These are phyloP conservation scores for Euthynnus affinis DNA, from an alignment of 2,797 vertebrate species.

Conservation along the genomic window DNA sequence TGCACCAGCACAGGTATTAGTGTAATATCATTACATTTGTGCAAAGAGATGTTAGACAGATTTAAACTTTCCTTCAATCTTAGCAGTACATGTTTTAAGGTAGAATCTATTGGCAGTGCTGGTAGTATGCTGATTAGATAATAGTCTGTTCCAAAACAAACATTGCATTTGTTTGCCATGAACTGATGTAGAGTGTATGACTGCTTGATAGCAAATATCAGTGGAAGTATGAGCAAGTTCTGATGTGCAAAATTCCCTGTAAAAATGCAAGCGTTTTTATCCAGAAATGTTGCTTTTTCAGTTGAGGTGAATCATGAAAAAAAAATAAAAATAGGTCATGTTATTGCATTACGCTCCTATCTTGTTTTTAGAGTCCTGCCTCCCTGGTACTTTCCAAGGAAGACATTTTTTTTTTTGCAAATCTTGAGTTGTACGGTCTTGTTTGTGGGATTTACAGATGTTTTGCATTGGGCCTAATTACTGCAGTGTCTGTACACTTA, in stretches of 20 bases:
- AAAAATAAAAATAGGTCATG: not conserved
- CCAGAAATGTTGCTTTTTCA: not conserved
- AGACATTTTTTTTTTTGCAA: no score
- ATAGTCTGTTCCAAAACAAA: conserved; percentile 12
- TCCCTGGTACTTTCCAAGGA: no score
- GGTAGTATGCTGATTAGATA: not conserved
- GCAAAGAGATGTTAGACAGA: not conserved
- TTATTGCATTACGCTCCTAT: not conserved
- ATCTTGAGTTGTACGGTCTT: not conserved
- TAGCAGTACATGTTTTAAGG: not conserved
- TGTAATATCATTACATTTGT: not conserved
- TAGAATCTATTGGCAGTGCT: not conserved
- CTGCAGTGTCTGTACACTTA: conserved; percentile 1
- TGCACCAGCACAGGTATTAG: no score
- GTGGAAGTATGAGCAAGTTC: conserved; percentile 21
- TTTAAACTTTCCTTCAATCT: not conserved
- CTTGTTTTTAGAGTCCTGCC: not conserved
- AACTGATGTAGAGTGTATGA: not conserved
- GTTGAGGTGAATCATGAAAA: not conserved
- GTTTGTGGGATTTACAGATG: conserved; percentile 33
- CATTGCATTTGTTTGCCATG: not conserved
- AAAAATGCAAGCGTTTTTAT: conserved; percentile 2
- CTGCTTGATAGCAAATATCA: not conserved
- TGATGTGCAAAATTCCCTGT: conserved; percentile 16
- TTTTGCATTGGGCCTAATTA: conserved; percentile 31